These are phyloP conservation scores for Platyrinchus mystaceus DNA, from an alignment of 2,797 vertebrate species.

Conservation along the genomic window DNA sequence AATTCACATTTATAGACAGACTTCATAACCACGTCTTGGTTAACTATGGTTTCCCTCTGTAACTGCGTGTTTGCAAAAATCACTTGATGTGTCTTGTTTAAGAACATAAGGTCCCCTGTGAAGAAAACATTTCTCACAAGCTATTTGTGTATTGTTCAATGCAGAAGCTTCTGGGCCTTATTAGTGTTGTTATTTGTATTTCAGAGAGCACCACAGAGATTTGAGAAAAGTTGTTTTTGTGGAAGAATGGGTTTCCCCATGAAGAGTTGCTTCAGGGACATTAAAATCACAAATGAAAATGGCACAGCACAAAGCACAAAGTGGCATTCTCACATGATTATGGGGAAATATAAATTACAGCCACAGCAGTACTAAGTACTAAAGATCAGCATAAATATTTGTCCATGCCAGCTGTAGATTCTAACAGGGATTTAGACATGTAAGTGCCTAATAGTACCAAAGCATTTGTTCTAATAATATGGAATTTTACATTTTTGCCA, in stretches of 20 bases:
- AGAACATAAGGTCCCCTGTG: neutral
- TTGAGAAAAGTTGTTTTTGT: neutral
- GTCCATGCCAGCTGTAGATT: neutral
- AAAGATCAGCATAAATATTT: constrained; percentile 25
- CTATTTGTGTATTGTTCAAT: neutral
- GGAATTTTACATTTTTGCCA: neutral
- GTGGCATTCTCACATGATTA: neutral
- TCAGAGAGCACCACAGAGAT: neutral
- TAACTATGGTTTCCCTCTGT: neutral
- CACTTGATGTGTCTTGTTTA: neutral
- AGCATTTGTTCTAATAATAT: neutral
- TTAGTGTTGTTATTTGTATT: constrained; percentile 22
- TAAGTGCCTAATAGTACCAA: neutral
- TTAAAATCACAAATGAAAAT: neutral
- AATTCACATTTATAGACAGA: neutral
- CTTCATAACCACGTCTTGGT: neutral
- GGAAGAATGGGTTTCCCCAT: neutral
- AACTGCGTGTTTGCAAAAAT: neutral
- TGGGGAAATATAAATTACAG: neutral
- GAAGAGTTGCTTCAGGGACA: neutral
- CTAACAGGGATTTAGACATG: neutral
- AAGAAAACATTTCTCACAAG: neutral
- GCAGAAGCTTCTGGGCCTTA: neutral
- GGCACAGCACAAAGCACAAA: neutral
- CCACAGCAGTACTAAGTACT: neutral